These are phyloP conservation scores for Chloebia gouldiae DNA, from an alignment of 2,113 vertebrate genomes.

Conservation along the genomic window DNA sequence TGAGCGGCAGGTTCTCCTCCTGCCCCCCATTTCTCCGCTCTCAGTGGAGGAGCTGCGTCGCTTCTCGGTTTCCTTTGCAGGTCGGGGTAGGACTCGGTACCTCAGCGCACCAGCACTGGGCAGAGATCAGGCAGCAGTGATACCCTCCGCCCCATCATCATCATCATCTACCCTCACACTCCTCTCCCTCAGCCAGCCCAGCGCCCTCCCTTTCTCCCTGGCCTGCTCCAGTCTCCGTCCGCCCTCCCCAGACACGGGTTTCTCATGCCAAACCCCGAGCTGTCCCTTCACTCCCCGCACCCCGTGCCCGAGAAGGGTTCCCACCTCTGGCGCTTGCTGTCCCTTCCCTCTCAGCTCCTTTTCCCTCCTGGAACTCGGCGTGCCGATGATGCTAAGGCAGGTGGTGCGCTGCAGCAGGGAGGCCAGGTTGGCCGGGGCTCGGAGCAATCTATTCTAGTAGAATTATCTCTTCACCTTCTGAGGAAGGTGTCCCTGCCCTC, in stretches of 20 bases:
- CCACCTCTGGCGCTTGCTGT: fast-evolving
- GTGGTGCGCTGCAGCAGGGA: not conserved
- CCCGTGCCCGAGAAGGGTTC: fast-evolving
- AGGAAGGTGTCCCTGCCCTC: not conserved
- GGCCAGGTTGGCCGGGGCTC: not conserved
- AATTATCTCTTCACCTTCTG: too few species aligned
- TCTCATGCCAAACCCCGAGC: fast-evolving
- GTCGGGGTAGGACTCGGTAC: not conserved
- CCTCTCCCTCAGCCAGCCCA: not conserved
- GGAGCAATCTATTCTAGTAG: fast-evolving
- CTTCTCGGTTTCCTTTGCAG: not conserved
- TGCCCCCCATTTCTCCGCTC: not conserved
- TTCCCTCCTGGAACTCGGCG: fast-evolving
- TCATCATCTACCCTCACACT: not conserved
- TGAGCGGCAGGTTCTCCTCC: not conserved
- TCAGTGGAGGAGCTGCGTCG: not conserved
- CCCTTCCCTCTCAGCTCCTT: not conserved
- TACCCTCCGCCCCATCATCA: fast-evolving
- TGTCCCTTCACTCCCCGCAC: not conserved
- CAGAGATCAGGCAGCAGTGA: not conserved
- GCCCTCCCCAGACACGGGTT: not conserved
- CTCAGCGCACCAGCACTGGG: fast-evolving
- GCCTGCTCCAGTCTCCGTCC: not conserved
- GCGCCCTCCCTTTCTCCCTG: fast-evolving
- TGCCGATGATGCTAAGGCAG: fast-evolving